A percentile compares a stretch with the other conserved stretches of the same genome.
Conservation (phyloP, 2,888 invertebrate genomes). For the Scaptomyza cyrtandrae region DNA sequence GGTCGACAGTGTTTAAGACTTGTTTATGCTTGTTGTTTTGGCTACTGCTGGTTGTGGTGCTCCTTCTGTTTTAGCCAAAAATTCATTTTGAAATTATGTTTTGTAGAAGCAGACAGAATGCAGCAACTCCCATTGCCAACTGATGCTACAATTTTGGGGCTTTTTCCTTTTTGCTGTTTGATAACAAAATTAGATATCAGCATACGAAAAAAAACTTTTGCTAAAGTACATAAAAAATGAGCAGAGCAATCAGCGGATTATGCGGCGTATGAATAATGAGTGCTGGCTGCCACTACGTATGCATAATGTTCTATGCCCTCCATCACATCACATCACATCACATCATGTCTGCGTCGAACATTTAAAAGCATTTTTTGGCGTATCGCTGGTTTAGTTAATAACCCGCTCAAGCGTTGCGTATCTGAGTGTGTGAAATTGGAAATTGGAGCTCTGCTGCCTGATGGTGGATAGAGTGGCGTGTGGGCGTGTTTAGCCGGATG, state of each 20-base stretch:
- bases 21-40: constrained; percentile 54
- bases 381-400: constrained; percentile 51
- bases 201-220: constrained; percentile 34
- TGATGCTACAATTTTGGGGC: not conserved
- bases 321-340: constrained; percentile 11
- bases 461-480: constrained; percentile 13
- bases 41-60: constrained; percentile 13
- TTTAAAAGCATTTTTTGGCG: constrained; percentile 59
- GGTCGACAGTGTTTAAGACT: constrained; percentile 44
- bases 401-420: constrained; percentile 49
- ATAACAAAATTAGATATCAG: constrained; percentile 59
- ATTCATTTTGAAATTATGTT: constrained; percentile 67
- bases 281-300: constrained; percentile 34
- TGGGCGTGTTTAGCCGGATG: not conserved
- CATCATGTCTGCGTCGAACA: constrained; percentile 41
- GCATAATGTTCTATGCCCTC: constrained; percentile 32
- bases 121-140: constrained; percentile 17
- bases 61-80: constrained; percentile 49
- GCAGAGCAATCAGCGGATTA: constrained; percentile 55
- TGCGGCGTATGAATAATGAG: constrained; percentile 53
- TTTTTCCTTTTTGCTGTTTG: constrained; percentile 7
- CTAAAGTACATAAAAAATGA: constrained; percentile 60
- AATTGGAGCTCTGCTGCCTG: constrained; percentile 42
- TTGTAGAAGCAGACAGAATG: constrained; percentile 20
- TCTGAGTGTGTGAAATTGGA: constrained; percentile 43